Conservation (phyloP, 53 echinoderm and acorn worm genomes). For the Henricia sp. region DNA sequence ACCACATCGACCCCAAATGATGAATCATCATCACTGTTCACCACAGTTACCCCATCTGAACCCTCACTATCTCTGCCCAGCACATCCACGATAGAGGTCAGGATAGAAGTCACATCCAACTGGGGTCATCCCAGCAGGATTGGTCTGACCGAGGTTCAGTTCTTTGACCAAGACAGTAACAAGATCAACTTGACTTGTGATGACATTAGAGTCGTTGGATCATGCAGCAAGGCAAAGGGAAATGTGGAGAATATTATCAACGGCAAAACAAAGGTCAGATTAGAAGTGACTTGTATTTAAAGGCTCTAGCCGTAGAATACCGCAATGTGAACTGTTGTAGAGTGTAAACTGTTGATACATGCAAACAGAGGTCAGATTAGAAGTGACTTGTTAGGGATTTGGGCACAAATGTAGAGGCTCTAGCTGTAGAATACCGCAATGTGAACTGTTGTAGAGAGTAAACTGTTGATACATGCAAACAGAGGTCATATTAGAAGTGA, state of each 20-base stretch:
- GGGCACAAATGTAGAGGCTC: too few species aligned
- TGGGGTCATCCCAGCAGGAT: conserved; percentile 90
- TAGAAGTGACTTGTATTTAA: too few species aligned
- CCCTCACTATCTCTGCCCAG: too few species aligned
- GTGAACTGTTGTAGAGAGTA: too few species aligned
- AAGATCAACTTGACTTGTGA: conserved; percentile 64
- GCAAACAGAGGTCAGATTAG: too few species aligned
- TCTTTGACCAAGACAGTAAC: conserved; percentile 74
- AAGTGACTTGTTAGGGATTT: too few species aligned
- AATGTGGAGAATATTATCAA: conserved; percentile 78
- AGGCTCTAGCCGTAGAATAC: too few species aligned
- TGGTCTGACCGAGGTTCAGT: conserved; percentile 94
- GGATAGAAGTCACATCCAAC: conserved; percentile 77
- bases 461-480: too few species aligned
- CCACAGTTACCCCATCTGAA: neutral
- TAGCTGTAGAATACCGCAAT: too few species aligned
- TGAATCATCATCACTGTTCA: neutral
- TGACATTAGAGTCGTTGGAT: conserved; percentile 46
- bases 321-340: too few species aligned
- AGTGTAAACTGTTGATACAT: too few species aligned
- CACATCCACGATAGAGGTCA: conserved; percentile 44
- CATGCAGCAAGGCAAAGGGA: conserved; percentile 53
- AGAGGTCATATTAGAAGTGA: too few species aligned
- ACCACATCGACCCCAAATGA: neutral
- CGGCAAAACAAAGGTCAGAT: conserved; percentile 87